Base-by-base conservation (phyloP, 2,797 vertebrate genomes). In the Miichthys miiuy region DNA sequence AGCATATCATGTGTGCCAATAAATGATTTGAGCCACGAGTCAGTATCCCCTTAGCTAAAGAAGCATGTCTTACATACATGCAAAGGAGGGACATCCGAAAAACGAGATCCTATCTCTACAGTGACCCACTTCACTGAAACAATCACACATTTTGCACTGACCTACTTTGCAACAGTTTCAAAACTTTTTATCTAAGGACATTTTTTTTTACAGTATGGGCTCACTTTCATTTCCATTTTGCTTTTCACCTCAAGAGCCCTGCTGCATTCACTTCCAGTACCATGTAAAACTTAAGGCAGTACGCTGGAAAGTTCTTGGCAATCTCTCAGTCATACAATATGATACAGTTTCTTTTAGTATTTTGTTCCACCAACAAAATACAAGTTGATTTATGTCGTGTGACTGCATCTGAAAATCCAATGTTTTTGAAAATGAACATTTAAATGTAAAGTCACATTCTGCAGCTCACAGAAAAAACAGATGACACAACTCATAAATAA, bases 71-170 rank as follows among this genome's bases (percentile, higher is more conserved):
- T 44, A 25, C 55, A 67, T 38, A 14, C 10, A 25, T 2, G 60
- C 60, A 73, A n/a, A 74, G 38, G 64, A 71, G 23, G 6, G 71
- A 77, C 18, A 41, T 76, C 41, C n/a, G 6, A 10, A 83, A 77
- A 62, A 48, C 4, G 51, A 61, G 61, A 65, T 69, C 44, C 46
- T 58, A 52, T 55, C 54, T 70, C 34, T 3, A 44, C 68, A 52
- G 47, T 72, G 62, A 79, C 76, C 79, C 80, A 81, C 48, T 85
- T 90, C 47, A 63, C 44, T 65, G 21, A 82, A 55, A 81, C 61
- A 77, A 75, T 80, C 57, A 46, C 30, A 78, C 55, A 72, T 80
- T 77, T 77, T 54, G 55, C 5, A 66, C 16, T 71, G 66, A 80
- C 75, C 80, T 80, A 74, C 72, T 83, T 66, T 27, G 34, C 70